Evolutionary conservation across 2,113 vertebrate genomes (phyloP).

Genomic region (Fulica atra): DNA sequence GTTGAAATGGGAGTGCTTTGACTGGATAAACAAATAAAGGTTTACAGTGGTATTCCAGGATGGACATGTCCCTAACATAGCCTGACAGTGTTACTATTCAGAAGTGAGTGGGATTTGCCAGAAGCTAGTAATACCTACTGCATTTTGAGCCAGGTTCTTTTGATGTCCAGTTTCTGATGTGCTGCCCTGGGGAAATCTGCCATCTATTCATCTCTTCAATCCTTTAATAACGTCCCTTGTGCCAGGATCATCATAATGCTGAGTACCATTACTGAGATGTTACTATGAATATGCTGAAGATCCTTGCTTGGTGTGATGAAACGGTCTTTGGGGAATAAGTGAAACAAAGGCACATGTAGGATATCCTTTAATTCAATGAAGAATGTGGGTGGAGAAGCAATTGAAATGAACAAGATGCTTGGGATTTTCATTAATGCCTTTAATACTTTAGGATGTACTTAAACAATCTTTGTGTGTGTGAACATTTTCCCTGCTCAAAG

Average conservation of each 20-base stretch:
- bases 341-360: constrained; percentile 56
- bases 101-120: constrained; percentile 28
- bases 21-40: background rate
- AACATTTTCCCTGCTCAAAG: background rate
- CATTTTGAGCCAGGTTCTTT: constrained; percentile 32
- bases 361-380: constrained; percentile 72
- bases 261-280: background rate
- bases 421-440: constrained; percentile 20
- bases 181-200: constrained; percentile 27
- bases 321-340: constrained; percentile 51
- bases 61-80: background rate
- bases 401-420: constrained; percentile 60
- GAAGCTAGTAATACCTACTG: background rate
- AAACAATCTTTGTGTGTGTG: background rate
- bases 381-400: constrained; percentile 68
- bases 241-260: constrained; percentile 5
- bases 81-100: background rate
- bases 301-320: constrained; percentile 25
- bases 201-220: constrained; percentile 25
- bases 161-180: constrained; percentile 49
- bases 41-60: background rate
- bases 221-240: constrained; percentile 43
- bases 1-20: background rate
- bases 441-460: constrained; percentile 33
- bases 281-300: constrained; percentile 34